A percentile compares a stretch with the other conserved stretches of the same genome.
These are phyloP conservation scores for Caenorhabditis briggsae DNA, from an alignment of 1,140 invertebrate species.

Conservation along the genomic window DNA sequence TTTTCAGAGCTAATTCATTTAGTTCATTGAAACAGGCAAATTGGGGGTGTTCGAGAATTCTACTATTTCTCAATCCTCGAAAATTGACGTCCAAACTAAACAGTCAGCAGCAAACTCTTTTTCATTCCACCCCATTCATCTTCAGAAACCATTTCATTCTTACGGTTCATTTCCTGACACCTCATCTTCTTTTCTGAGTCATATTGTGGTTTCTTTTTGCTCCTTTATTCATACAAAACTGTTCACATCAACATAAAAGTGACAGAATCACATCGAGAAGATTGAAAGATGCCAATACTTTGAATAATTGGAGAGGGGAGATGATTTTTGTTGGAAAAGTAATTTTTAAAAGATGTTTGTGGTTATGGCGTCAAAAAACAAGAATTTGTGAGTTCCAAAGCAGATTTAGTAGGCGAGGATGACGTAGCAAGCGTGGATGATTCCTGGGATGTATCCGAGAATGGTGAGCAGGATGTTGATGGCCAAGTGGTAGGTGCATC, in stretches of 20 bases:
- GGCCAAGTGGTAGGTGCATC: conserved; percentile 69
- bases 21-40: too few relatives aligned
- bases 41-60: too few relatives aligned
- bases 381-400: too few relatives aligned
- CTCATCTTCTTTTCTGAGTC: too few relatives aligned
- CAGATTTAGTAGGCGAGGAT: conserved; percentile 60
- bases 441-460: conserved; percentile 70
- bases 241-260: not conserved
- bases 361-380: not conserved
- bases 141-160: not conserved
- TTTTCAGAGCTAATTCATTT: too few relatives aligned
- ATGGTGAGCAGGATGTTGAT: conserved; percentile 73
- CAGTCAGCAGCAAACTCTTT: too few relatives aligned
- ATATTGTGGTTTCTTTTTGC: not conserved
- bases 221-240: conserved; percentile 5
- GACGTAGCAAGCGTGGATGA: conserved; percentile 64
- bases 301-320: not conserved
- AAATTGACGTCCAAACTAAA: too few relatives aligned
- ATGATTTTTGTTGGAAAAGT: not conserved
- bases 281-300: not conserved
- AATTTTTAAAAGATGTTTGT: not conserved
- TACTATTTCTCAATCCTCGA: too few relatives aligned
- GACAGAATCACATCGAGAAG: not conserved
- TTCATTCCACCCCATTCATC: not conserved
- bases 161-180: not conserved